Evolutionary conservation across 2,888 invertebrate genomes (phyloP).

Genomic region (Temnothorax rugatulus): DNA sequence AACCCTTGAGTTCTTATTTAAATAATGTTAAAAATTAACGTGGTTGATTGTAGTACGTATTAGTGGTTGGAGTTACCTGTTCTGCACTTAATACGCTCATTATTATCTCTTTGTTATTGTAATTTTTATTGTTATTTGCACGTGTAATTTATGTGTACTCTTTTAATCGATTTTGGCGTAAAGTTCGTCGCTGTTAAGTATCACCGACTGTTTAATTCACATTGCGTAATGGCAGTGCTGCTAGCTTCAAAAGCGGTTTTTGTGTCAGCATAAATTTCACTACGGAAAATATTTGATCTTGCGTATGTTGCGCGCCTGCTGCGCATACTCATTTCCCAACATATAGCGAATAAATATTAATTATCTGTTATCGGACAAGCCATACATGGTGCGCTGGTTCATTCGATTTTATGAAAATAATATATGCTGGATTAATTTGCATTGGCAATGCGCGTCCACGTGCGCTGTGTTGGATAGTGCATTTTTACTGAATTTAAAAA

Average conservation of each 20-base stretch:
- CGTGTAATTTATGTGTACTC: neutral
- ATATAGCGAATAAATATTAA: conserved; percentile 71
- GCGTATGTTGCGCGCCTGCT: neutral
- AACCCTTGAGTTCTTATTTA: neutral
- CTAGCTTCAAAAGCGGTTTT: conserved; percentile 33
- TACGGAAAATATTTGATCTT: conserved; percentile 56
- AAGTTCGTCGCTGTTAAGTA: conserved; percentile 26
- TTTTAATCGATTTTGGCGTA: conserved; percentile 8
- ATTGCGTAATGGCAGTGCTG: conserved; percentile 18
- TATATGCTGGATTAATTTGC: conserved; percentile 60
- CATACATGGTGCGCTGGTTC: conserved; percentile 22
- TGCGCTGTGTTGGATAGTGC: neutral
- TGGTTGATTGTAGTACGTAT: neutral
- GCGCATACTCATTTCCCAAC: conserved; percentile 57
- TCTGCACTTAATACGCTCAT: neutral
- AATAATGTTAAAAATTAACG: neutral
- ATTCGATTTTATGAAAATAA: conserved; percentile 66
- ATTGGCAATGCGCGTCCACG: conserved; percentile 17
- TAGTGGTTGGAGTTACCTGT: neutral
- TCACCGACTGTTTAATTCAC: conserved; percentile 44
- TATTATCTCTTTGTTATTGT: conserved; percentile 1
- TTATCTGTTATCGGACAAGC: conserved; percentile 61
- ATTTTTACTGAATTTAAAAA: conserved; percentile 50
- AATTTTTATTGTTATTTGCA: neutral
- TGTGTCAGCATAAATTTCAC: conserved; percentile 45